Evolutionary conservation across 2,888 invertebrate genomes (phyloP), one percentile per base, ranked within the genome.

Genomic region (Heteromurus nitidus): DNA sequence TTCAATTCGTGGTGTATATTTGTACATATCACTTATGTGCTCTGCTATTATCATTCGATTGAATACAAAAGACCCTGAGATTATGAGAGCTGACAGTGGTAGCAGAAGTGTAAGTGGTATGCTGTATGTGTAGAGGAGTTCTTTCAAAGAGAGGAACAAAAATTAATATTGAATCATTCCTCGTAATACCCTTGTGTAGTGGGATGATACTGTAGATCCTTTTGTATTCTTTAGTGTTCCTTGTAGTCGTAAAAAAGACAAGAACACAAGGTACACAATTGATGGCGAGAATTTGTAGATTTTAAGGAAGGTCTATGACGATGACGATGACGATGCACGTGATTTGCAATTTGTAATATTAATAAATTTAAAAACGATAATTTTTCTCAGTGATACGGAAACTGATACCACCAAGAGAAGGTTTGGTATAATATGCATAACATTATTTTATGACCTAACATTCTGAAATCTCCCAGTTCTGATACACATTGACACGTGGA

Each of bases 141-240:
- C 50, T 62, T 73, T 73, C 50, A 62, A n/a, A 60, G 16, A n/a
- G n/a, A 11, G 30, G 62, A 55, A 55, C 50, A 31, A 53, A 65
- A 74, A 64, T 67, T 65, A 58, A 65, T 67, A 67, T 75, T 53
- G 73, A 73, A 47, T 73, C 62, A 73, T 73, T 31, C 62, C 11
- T 31, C 58, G 9, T 62, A 62, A 62, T 62, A 30, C 18, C 18
- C 62, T 9, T 62, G 62, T n/a, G n/a, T n/a, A n/a, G n/a, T 30
- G 18, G 36, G 36, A 62, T 62, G 62, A 62, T 31, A 62, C 3
- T n/a, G 3, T n/a, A 26, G n/a, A 26, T 26, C 26, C 26, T 55
- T 55, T 24, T 55, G 26, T 55, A 16, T 16, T 47, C 47, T 3
- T 3, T 47, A n/a, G 47, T 47, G 26, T 58, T 58, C 13, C n/a